These are phyloP conservation scores for Pituophis catenifer DNA, from an alignment of 2,113 vertebrate species.

Conservation along the genomic window DNA sequence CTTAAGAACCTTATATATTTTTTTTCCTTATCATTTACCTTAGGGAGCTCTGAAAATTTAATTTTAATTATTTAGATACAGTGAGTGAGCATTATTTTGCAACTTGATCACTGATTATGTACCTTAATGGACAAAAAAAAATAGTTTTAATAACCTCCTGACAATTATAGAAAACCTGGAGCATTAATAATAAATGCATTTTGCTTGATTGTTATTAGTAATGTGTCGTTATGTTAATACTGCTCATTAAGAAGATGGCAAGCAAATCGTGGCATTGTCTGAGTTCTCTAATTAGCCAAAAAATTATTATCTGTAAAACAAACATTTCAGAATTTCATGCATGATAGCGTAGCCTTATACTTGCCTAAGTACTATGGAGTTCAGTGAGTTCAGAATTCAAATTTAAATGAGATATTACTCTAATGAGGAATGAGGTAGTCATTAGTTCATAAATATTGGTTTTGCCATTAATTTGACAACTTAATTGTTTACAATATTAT, in stretches of 20 bases:
- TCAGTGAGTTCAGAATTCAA: not conserved
- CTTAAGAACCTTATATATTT: not conserved
- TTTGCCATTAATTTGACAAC: not conserved
- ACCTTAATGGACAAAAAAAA: not conserved
- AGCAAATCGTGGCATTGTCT: slow-evolving; percentile 4
- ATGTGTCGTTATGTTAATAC: not conserved
- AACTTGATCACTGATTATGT: not conserved
- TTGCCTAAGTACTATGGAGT: not conserved
- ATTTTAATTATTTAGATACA: slow-evolving; percentile 35
- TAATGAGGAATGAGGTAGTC: not conserved
- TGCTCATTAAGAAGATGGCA: not conserved
- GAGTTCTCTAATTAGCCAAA: slow-evolving; percentile 6
- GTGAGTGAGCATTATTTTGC: not conserved
- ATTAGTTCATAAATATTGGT: not conserved
- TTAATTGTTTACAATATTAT: not conserved
- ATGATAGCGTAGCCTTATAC: not conserved
- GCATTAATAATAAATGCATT: not conserved
- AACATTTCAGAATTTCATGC: not conserved
- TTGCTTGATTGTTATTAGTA: slow-evolving; percentile 1
- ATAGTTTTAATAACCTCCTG: slow-evolving; percentile 5
- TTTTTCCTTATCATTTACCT: not conserved
- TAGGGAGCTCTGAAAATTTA: slow-evolving; percentile 3
- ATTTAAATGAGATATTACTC: not conserved
- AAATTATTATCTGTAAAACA: not conserved
- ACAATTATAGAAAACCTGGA: not conserved